phyloP scores from a whole-genome alignment of 2,888 invertebrate species.

The Ypsolopha sequella region DNA sequence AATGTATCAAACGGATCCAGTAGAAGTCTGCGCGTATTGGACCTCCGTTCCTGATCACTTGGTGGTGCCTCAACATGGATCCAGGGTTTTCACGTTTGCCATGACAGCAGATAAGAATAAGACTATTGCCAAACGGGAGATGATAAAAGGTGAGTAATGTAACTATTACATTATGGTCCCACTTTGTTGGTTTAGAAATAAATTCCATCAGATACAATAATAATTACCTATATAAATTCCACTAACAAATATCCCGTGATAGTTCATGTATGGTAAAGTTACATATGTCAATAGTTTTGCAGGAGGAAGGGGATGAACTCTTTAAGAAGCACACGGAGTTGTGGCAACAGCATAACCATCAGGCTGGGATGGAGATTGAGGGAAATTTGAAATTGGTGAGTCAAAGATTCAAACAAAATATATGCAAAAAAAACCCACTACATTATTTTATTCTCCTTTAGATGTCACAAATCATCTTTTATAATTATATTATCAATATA shows the following conservation, averaged over 20 bases:
- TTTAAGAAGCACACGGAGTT: slow-evolving; percentile 51
- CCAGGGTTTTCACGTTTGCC: slow-evolving; percentile 60
- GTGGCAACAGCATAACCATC: slow-evolving; percentile 60
- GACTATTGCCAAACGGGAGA: slow-evolving; percentile 50
- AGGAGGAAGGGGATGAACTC: slow-evolving; percentile 52
- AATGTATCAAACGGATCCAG: slow-evolving; percentile 39
- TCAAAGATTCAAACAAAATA: not conserved
- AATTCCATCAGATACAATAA: no score
- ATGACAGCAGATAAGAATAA: slow-evolving; percentile 66
- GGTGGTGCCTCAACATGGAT: slow-evolving; percentile 55
- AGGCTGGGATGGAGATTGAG: slow-evolving; percentile 58
- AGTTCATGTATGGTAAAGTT: slow-evolving; percentile 19
- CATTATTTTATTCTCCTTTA: no score
- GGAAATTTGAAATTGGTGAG: slow-evolving; percentile 63
- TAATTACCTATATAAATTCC: no score
- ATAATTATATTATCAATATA: no score
- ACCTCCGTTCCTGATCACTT: slow-evolving; percentile 58
- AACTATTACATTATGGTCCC: not conserved
- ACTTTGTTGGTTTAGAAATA: no score
- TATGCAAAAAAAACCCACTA: no score
- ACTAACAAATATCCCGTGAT: not conserved
- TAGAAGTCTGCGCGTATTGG: slow-evolving; percentile 57
- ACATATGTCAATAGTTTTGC: slow-evolving; percentile 46
- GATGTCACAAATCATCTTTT: no score
- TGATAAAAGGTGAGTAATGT: slow-evolving; percentile 38